Conservation (phyloP, 2,888 invertebrate species). For the Adela reaumurella region DNA sequence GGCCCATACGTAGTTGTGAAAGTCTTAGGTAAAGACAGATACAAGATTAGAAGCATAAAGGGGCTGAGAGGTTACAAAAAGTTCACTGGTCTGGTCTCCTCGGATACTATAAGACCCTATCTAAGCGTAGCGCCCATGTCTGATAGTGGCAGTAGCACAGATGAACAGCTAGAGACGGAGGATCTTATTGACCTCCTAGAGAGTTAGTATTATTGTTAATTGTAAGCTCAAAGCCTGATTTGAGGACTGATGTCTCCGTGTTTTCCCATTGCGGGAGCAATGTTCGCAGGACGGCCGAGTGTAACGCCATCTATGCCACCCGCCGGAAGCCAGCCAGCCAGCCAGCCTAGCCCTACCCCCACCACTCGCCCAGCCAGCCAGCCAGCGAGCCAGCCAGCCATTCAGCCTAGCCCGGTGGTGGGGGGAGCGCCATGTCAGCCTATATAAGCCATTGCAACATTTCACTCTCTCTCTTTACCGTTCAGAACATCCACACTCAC, state of each 20-base stretch:
- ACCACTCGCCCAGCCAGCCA: too few species aligned
- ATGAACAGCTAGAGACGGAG: slow-evolving; percentile 15
- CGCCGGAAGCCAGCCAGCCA: too few species aligned
- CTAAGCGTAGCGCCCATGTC: slow-evolving; percentile 9
- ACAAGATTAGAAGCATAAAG: slow-evolving; percentile 15
- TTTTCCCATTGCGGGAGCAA: slow-evolving; percentile 13
- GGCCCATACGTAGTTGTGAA: slow-evolving; percentile 15
- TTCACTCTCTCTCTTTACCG: too few species aligned
- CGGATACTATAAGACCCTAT: slow-evolving; percentile 12
- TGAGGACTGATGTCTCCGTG: slow-evolving; percentile 1
- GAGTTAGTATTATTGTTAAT: too few species aligned
- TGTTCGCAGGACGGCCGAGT: slow-evolving; percentile 14
- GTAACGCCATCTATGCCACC: too few species aligned
- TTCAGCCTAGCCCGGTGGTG: too few species aligned
- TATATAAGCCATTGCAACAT: too few species aligned
- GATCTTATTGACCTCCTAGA: slow-evolving; percentile 13
- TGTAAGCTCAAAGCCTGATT: too few species aligned
- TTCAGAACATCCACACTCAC: too few species aligned
- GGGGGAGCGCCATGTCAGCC: too few species aligned
- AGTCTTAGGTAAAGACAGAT: slow-evolving; percentile 16
- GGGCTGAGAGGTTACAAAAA: slow-evolving; percentile 14
- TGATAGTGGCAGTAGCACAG: slow-evolving; percentile 14
- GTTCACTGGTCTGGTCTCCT: slow-evolving; percentile 11
- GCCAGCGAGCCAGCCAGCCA: too few species aligned
- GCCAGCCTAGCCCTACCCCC: too few species aligned